Base-by-base conservation (phyloP, 2,888 invertebrate genomes). In the Gymnosoma rotundatum region DNA sequence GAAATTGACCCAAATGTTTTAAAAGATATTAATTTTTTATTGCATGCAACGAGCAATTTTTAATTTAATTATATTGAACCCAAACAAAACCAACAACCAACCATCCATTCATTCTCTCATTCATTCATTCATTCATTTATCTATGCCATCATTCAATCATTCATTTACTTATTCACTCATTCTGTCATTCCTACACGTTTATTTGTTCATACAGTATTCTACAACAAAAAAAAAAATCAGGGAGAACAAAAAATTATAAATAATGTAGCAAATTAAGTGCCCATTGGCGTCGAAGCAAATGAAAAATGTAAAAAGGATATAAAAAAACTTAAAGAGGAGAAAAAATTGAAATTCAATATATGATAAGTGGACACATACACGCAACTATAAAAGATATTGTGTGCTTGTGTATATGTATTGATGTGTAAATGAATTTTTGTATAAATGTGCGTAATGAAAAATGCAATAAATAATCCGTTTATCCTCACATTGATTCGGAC, bases 381-480 rank as follows among this genome's bases (percentile, higher is more conserved):
- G 7, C 14, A 25, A n/a, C 14, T n/a, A 25, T 4, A 36, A 67
- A n/a, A 38, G 8, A 52, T 72, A 56, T 20, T 79, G n/a, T 52
- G 32, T 60, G 42, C 73, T 42, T 67, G 21, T 32, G 18, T 56
- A 6, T 56, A 54, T 56, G 45, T 42, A 7, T 73, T 60, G 16
- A 50, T 50, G 20, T 64, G 63, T 52, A 63, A 67, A 38, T 56
- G n/a, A 42, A 64, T 78, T 45, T 63, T 61, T 56, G 38, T 61
- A 69, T 81, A 69, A 81, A 75, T 76, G 70, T 76, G 75, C 81
- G 76, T 82, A 82, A 78, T 82, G 70, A 76, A 82, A 82, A 78
- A 78, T 82, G 76, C 82, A 78, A 72, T 82, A 76, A 82, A 72
- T 82, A 82, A 82, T 82, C 76, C 72, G 76, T 82, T 82, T 82